phyloP scores from a whole-genome alignment of 2,888 invertebrate species.

The Habroteleia sp. region DNA sequence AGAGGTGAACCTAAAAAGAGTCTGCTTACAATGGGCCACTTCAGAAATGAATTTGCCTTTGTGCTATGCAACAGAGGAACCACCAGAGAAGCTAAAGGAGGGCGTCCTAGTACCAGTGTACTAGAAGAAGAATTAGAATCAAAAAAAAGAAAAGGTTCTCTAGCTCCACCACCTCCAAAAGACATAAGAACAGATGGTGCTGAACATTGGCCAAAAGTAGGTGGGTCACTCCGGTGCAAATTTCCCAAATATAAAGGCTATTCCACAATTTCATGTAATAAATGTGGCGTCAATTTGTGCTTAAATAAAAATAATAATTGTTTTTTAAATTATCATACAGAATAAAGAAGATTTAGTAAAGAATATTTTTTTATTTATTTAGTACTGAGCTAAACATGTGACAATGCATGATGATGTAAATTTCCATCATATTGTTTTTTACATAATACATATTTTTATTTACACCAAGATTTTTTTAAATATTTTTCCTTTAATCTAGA shows the following conservation, averaged over 20 bases:
- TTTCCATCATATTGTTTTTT: no score
- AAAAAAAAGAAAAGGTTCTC: not conserved
- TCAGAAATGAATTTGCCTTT: not conserved
- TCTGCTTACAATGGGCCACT: not conserved
- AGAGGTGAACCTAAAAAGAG: not conserved
- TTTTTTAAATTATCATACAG: no score
- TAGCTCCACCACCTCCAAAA: not conserved
- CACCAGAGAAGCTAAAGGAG: not conserved
- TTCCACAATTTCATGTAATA: not conserved
- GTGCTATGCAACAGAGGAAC: not conserved
- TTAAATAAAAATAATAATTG: no score
- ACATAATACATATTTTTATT: no score
- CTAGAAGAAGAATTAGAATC: not conserved
- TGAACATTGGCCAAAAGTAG: not conserved
- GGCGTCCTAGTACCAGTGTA: not conserved
- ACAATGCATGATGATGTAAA: no score
- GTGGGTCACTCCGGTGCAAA: conserved; percentile 1
- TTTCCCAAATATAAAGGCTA: conserved; percentile 1
- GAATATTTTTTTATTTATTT: no score
- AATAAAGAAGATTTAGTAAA: no score
- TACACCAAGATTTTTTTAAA: no score
- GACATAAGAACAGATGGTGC: not conserved
- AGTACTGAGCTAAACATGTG: no score
- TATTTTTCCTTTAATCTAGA: no score
- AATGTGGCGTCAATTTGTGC: no score